Percentiles rank a stretch among this genome's conserved stretches.
These are phyloP conservation scores for Anthrax anthrax DNA, from an alignment of 2,888 invertebrate genomes.

Conservation along the genomic window DNA sequence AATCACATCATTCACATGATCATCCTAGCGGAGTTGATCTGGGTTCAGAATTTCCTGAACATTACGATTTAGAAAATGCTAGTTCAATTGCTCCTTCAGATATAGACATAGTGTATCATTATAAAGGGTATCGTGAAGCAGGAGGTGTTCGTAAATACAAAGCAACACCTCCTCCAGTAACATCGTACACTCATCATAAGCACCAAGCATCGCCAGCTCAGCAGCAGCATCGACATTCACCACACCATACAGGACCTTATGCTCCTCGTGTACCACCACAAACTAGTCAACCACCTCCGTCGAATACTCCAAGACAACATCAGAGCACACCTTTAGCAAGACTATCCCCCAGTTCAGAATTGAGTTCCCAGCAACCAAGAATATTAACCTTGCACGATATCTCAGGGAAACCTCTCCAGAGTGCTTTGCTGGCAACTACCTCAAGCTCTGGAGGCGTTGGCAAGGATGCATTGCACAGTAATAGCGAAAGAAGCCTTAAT, in stretches of 20 bases:
- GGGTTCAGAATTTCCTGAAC: slow-evolving; percentile 70
- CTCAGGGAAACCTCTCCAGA: slow-evolving; percentile 82
- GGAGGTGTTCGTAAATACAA: slow-evolving; percentile 73
- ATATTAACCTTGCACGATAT: slow-evolving; percentile 88
- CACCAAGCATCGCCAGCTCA: slow-evolving; percentile 49
- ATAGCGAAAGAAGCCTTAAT: slow-evolving; percentile 81
- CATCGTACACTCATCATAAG: slow-evolving; percentile 61
- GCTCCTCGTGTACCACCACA: slow-evolving; percentile 60
- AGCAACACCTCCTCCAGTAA: slow-evolving; percentile 67
- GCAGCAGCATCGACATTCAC: slow-evolving; percentile 63
- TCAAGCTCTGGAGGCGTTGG: slow-evolving; percentile 79
- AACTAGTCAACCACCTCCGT: slow-evolving; percentile 50
- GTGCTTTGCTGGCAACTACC: slow-evolving; percentile 75
- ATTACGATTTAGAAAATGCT: slow-evolving; percentile 93
- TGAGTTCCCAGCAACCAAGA: slow-evolving; percentile 80
- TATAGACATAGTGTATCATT: slow-evolving; percentile 92
- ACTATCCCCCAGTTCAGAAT: slow-evolving; percentile 80
- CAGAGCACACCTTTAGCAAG: slow-evolving; percentile 84
- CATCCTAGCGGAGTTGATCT: slow-evolving; percentile 59
- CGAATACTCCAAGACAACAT: slow-evolving; percentile 55
- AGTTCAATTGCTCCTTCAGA: slow-evolving; percentile 96
- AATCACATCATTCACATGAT: slow-evolving; percentile 60
- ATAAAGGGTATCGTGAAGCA: slow-evolving; percentile 82
- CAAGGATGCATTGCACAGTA: slow-evolving; percentile 78
- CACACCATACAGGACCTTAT: slow-evolving; percentile 59